Evolutionary conservation across 2,888 invertebrate species (phyloP).

Genomic region (Cataglyphis rosenhaueri): DNA sequence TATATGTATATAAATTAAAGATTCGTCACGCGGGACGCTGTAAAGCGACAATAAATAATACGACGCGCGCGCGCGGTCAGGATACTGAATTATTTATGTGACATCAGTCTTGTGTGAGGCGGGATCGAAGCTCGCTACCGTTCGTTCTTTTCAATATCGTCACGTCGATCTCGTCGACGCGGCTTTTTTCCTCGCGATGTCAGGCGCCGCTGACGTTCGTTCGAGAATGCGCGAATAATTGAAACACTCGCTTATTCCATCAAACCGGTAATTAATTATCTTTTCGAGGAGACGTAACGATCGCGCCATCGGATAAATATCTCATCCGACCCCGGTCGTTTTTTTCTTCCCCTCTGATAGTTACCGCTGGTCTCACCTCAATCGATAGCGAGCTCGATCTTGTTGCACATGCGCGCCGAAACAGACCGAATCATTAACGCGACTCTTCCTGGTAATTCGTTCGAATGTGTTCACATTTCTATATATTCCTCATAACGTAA

Average conservation of each 20-base stretch:
- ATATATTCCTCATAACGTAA: constrained; percentile 18
- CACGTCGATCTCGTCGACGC: constrained; percentile 56
- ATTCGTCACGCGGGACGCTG: constrained; percentile 68
- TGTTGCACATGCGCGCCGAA: constrained; percentile 74
- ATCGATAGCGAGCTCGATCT: constrained; percentile 76
- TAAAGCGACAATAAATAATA: constrained; percentile 78
- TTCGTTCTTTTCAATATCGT: constrained; percentile 57
- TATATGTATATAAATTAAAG: constrained; percentile 74
- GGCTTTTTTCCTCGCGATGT: constrained; percentile 34
- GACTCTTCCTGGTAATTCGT: constrained; percentile 76
- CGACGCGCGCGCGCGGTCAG: constrained; percentile 65
- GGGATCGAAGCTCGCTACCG: constrained; percentile 73
- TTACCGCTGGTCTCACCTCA: constrained; percentile 19
- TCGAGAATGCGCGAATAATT: constrained; percentile 43
- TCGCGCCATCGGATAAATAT: constrained; percentile 60
- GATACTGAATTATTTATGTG: constrained; percentile 72
- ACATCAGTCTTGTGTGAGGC: constrained; percentile 77
- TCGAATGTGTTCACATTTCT: constrained; percentile 19
- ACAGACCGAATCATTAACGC: constrained; percentile 70
- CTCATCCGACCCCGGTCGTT: constrained; percentile 37
- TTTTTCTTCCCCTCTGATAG: background rate
- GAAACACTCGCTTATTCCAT: constrained; percentile 48
- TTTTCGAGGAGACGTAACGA: constrained; percentile 40
- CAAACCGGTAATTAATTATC: constrained; percentile 64
- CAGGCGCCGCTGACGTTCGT: constrained; percentile 47